A percentile compares a stretch with the other conserved stretches of the same genome.
phyloP scores from a whole-genome alignment of 2,797 vertebrate species.

The Philypnodon macrostomus region DNA sequence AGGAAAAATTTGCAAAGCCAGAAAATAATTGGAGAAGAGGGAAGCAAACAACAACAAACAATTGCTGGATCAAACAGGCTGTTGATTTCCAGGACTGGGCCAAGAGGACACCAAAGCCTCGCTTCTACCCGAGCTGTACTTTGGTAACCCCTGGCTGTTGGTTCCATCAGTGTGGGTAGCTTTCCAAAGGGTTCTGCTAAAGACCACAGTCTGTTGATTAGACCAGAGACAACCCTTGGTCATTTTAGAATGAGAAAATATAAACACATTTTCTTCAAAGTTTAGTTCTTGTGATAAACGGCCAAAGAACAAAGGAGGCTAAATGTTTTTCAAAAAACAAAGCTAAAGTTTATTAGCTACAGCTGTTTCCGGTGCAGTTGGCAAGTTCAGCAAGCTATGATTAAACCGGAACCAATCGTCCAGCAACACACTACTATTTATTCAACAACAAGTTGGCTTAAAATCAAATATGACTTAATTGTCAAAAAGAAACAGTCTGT shows the following conservation, averaged over 20 bases:
- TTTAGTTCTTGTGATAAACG: neutral
- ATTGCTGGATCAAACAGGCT: conserved; percentile 2
- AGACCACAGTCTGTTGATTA: neutral
- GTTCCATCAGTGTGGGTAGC: no score
- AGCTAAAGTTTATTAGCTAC: conserved; percentile 2
- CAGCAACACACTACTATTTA: no score
- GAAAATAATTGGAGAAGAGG: conserved; percentile 7
- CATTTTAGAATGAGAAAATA: neutral
- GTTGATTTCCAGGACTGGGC: neutral
- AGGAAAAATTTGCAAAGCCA: conserved; percentile 7
- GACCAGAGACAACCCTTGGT: neutral
- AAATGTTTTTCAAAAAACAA: neutral
- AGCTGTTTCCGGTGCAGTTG: neutral
- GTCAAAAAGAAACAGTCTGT: no score
- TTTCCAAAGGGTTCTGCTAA: no score
- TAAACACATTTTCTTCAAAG: neutral
- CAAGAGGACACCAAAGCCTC: neutral
- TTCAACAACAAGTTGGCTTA: neutral
- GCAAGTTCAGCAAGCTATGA: conserved; percentile 3
- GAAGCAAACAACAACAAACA: conserved; percentile 5
- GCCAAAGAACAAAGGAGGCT: neutral
- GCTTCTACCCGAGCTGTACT: neutral
- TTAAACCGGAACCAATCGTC: neutral
- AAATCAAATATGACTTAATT: no score
- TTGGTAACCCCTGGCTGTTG: neutral